phyloP scores from a whole-genome alignment of 2,888 invertebrate species.

The Euclidia mi region DNA sequence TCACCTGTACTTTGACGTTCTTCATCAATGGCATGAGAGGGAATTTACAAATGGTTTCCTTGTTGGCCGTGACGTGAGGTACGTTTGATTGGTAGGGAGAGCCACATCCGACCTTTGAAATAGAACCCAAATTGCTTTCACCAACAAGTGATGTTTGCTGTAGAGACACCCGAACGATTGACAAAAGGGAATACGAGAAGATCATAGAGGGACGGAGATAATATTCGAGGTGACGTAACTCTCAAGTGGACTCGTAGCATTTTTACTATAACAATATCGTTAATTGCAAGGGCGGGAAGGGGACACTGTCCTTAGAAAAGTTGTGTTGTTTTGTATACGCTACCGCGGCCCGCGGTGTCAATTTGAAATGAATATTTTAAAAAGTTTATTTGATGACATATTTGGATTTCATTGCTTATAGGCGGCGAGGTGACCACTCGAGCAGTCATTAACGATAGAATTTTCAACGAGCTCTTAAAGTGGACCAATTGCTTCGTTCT shows the following conservation, averaged over 20 bases:
- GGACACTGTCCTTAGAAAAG: conserved; percentile 15
- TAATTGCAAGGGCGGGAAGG: conserved; percentile 44
- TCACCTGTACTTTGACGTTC: conserved; percentile 6
- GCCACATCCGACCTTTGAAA: conserved; percentile 46
- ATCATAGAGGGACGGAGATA: conserved; percentile 46
- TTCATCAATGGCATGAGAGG: conserved; percentile 23
- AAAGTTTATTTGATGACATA: conserved; percentile 11
- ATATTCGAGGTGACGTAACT: conserved; percentile 37
- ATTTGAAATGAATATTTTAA: conserved; percentile 19
- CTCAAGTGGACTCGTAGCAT: conserved; percentile 39
- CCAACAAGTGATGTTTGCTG: conserved; percentile 55
- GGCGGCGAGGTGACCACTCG: neutral
- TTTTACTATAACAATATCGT: conserved; percentile 53
- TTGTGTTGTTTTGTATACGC: conserved; percentile 20
- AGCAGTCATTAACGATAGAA: neutral
- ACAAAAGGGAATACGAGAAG: conserved; percentile 53
- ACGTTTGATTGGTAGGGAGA: conserved; percentile 41
- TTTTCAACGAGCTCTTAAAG: too few relatives aligned
- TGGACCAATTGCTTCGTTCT: too few relatives aligned
- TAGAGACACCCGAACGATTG: conserved; percentile 49
- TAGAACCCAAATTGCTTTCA: conserved; percentile 53
- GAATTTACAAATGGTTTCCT: conserved; percentile 44
- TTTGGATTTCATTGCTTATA: conserved; percentile 12
- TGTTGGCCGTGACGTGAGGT: conserved; percentile 35
- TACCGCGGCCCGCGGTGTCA: too few relatives aligned